These are phyloP conservation scores for Drosophila lacertosa DNA, from an alignment of 1,140 invertebrate species.

Conservation along the genomic window DNA sequence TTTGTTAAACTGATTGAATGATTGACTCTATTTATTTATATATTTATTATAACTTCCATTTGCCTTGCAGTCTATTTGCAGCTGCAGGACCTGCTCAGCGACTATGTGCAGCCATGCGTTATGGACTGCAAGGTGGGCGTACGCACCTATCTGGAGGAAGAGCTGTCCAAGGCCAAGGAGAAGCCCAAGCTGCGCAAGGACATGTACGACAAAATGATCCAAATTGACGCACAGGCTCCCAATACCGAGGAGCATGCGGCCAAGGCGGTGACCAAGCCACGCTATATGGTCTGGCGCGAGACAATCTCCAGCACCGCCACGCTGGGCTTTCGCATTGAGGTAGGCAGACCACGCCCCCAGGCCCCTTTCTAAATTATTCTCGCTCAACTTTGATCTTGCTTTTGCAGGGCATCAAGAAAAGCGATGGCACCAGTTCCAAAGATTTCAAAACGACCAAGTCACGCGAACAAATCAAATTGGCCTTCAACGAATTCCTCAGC, in stretches of 20 bases:
- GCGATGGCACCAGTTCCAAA: slow-evolving; percentile 94
- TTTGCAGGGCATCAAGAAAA: slow-evolving; percentile 91
- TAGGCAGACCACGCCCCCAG: slow-evolving; percentile 16
- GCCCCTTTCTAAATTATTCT: neutral
- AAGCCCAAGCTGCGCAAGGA: slow-evolving; percentile 97
- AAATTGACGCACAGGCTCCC: slow-evolving; percentile 95
- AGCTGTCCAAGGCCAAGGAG: slow-evolving; percentile 96
- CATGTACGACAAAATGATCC: slow-evolving; percentile 99
- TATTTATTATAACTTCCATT: too few species aligned
- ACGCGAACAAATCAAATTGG: slow-evolving; percentile 91
- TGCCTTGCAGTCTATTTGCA: slow-evolving; percentile 89
- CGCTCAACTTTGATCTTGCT: neutral
- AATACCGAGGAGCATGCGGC: slow-evolving; percentile 94
- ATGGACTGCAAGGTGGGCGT: slow-evolving; percentile 99
- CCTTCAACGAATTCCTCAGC: slow-evolving; percentile 92
- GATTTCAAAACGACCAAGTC: slow-evolving; percentile 98
- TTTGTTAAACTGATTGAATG: neutral
- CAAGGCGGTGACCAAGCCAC: slow-evolving; percentile 96
- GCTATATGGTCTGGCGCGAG: slow-evolving; percentile 99
- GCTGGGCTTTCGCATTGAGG: slow-evolving; percentile 97
- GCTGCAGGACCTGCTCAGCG: slow-evolving; percentile 95
- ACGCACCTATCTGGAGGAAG: slow-evolving; percentile 96
- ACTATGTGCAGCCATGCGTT: slow-evolving; percentile 95
- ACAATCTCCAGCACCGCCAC: slow-evolving; percentile 98
- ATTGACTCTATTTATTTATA: neutral